phyloP scores from a whole-genome alignment of 1,140 invertebrate species.

The Drosophila insularis region DNA sequence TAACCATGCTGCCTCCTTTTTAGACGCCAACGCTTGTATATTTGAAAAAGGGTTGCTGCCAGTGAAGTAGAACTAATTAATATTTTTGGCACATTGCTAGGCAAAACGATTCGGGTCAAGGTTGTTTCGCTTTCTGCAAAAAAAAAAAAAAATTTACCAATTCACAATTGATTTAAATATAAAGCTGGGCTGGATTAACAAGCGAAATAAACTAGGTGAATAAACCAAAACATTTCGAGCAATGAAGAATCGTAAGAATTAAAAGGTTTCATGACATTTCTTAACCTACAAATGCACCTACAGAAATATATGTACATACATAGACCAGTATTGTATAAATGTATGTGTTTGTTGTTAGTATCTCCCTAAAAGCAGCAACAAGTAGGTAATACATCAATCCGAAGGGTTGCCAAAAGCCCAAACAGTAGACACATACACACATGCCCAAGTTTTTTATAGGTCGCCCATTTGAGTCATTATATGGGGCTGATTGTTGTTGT shows the following conservation, averaged over 20 bases:
- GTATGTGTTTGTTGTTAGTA: not conserved
- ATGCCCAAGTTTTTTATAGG: conserved; percentile 44
- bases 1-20: not conserved
- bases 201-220: not conserved
- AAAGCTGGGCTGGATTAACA: not conserved
- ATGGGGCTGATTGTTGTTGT: conserved; percentile 24
- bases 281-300: not conserved
- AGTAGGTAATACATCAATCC: conserved; percentile 43
- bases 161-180: not conserved
- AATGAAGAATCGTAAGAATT: too few species aligned
- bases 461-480: conserved; percentile 37
- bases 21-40: not conserved
- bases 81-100: conserved; percentile 54
- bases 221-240: too few species aligned
- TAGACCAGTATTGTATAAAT: not conserved
- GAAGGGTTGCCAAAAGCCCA: conserved; percentile 69
- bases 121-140: conserved; percentile 9
- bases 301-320: not conserved
- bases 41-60: conserved; percentile 54
- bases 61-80: conserved; percentile 54
- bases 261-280: conserved; percentile 1
- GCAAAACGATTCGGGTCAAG: conserved; percentile 40
- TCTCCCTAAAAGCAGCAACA: conserved; percentile 29
- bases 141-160: not conserved
- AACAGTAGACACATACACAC: conserved; percentile 20